A percentile compares a stretch with the other conserved stretches of the same genome.
These are phyloP conservation scores for Ibycter americanus DNA, from an alignment of 2,797 vertebrate genomes.

Conservation along the genomic window DNA sequence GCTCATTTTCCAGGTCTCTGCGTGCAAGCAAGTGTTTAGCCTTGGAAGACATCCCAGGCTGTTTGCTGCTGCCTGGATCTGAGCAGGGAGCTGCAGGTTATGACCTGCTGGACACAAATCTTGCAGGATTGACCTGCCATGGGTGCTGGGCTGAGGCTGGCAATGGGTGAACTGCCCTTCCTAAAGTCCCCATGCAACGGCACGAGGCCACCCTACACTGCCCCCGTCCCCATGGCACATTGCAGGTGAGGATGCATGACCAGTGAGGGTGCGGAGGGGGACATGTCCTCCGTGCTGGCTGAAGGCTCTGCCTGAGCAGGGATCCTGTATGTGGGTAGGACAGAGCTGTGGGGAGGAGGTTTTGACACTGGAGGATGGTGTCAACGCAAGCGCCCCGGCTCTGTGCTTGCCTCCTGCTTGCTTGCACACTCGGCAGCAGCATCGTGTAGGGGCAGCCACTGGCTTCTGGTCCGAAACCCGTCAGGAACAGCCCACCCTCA, in stretches of 20 bases:
- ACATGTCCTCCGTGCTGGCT: rapidly evolving
- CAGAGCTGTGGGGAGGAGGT: background rate
- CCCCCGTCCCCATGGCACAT: rapidly evolving
- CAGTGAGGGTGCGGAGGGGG: rapidly evolving
- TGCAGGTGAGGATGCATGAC: background rate
- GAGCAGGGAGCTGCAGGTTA: background rate
- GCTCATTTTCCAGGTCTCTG: background rate
- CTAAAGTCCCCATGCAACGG: rapidly evolving
- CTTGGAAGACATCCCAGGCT: background rate
- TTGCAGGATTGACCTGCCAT: rapidly evolving
- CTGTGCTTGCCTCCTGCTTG: background rate
- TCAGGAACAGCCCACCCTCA: background rate
- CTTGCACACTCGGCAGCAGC: background rate
- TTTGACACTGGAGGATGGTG: background rate
- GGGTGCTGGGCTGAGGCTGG: background rate
- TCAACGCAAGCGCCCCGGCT: background rate
- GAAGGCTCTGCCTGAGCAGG: rapidly evolving
- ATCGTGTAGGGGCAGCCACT: background rate
- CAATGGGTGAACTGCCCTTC: background rate
- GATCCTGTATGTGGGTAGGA: background rate
- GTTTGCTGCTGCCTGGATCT: background rate
- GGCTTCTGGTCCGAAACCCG: background rate
- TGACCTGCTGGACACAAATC: background rate
- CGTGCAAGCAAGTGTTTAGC: rapidly evolving
- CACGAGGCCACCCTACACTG: rapidly evolving